These are phyloP conservation scores for Sarcophaga bullata DNA, from an alignment of 1,140 invertebrate species.

Conservation along the genomic window DNA sequence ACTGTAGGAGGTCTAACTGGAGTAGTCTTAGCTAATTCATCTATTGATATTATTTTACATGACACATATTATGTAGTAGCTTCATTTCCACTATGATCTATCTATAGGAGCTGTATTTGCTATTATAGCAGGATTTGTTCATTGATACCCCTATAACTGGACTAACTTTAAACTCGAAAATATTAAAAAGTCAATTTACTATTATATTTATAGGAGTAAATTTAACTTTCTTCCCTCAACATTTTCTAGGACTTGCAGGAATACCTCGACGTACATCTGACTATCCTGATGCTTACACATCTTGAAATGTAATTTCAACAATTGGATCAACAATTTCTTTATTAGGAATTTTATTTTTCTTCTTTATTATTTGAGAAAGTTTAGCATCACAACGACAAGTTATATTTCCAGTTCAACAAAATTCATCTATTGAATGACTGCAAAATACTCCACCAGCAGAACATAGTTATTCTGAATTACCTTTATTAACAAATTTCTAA, in stretches of 20 bases:
- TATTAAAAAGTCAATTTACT: slow-evolving; percentile 50
- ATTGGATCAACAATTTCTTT: slow-evolving; percentile 17
- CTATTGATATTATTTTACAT: slow-evolving; percentile 69
- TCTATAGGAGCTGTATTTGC: slow-evolving; percentile 77
- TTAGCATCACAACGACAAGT: slow-evolving; percentile 62
- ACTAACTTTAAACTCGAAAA: slow-evolving; percentile 68
- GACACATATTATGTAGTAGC: too few relatives aligned
- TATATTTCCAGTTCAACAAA: slow-evolving; percentile 63
- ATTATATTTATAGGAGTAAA: too few relatives aligned
- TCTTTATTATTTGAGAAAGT: slow-evolving; percentile 65
- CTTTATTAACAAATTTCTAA: slow-evolving; percentile 67
- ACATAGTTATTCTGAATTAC: slow-evolving; percentile 69
- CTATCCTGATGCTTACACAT: too few relatives aligned
- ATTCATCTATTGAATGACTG: slow-evolving; percentile 70
- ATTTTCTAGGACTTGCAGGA: too few relatives aligned
- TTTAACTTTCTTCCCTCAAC: too few relatives aligned
- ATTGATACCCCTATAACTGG: slow-evolving; percentile 75
- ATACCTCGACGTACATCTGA: too few relatives aligned
- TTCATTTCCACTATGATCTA: slow-evolving; percentile 78
- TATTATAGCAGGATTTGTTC: slow-evolving; percentile 74
- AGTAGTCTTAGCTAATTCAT: slow-evolving; percentile 76
- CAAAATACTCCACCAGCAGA: slow-evolving; percentile 68
- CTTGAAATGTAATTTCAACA: slow-evolving; percentile 44
- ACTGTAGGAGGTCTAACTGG: slow-evolving; percentile 73
- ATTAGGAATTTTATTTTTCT: slow-evolving; percentile 65